These are phyloP conservation scores for Ariopsis seemanni DNA, from an alignment of 2,113 vertebrate species.

Conservation along the genomic window DNA sequence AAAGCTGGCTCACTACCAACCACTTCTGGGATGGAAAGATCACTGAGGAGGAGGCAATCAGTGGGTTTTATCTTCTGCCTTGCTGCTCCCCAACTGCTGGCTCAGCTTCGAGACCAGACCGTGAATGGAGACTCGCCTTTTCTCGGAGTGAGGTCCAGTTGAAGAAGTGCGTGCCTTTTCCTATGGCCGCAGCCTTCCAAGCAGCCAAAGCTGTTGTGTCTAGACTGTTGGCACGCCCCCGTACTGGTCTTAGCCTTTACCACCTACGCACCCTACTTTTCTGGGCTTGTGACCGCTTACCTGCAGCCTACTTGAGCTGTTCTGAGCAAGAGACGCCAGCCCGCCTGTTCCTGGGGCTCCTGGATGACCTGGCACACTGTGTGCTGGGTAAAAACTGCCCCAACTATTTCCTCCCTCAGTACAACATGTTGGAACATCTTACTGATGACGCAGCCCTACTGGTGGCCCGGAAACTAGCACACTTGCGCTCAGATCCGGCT, in stretches of 20 bases:
- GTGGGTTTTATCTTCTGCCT: conserved; percentile 83
- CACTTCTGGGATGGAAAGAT: conserved; percentile 87
- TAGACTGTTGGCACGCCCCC: conserved; percentile 76
- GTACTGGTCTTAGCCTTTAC: conserved; percentile 77
- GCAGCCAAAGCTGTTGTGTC: conserved; percentile 79
- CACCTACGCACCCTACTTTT: conserved; percentile 82
- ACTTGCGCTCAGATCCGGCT: conserved; percentile 78
- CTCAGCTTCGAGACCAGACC: conserved; percentile 64
- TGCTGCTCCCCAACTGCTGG: conserved; percentile 71
- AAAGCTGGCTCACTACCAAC: conserved; percentile 79
- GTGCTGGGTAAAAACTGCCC: conserved; percentile 80
- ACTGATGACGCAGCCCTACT: conserved; percentile 70
- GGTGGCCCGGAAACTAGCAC: conserved; percentile 73
- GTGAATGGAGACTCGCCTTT: conserved; percentile 83
- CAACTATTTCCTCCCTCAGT: conserved; percentile 82
- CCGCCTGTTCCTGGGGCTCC: conserved; percentile 79
- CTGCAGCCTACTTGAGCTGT: conserved; percentile 74
- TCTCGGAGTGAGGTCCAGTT: conserved; percentile 85
- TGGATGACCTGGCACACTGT: conserved; percentile 81
- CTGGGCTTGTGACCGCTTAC: conserved; percentile 86
- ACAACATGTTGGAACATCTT: conserved; percentile 78
- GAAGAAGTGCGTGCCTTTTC: conserved; percentile 80
- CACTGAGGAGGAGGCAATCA: conserved; percentile 76
- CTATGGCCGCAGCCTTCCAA: conserved; percentile 81
- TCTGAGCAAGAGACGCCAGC: conserved; percentile 72